A percentile compares a stretch with the other conserved stretches of the same genome.
These are phyloP conservation scores for Octodonta nipae DNA, from an alignment of 2,888 invertebrate genomes.

Conservation along the genomic window DNA sequence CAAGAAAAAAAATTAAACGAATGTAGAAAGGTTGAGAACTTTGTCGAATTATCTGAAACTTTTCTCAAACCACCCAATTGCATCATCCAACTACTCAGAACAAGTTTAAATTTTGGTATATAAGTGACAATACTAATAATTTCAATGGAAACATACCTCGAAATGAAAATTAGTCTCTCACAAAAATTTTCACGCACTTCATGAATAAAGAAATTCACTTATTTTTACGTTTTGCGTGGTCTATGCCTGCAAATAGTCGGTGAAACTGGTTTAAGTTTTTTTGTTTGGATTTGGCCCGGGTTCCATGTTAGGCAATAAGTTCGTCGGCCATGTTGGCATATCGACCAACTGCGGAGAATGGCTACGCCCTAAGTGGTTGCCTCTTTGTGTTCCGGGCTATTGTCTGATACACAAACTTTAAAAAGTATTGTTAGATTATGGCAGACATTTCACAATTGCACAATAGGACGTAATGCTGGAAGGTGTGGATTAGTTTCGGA, in stretches of 20 bases:
- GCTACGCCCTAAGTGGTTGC: slow-evolving; percentile 32
- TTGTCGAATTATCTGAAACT: too few relatives aligned
- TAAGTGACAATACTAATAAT: too few relatives aligned
- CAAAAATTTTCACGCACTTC: too few relatives aligned
- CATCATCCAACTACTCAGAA: too few relatives aligned
- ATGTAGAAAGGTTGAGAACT: too few relatives aligned
- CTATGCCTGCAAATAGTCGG: slow-evolving; percentile 26
- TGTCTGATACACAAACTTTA: slow-evolving; percentile 14
- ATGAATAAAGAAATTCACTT: slow-evolving; percentile 13
- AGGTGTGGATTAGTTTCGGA: slow-evolving; percentile 4
- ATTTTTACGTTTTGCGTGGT: slow-evolving; percentile 15
- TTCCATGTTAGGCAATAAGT: slow-evolving; percentile 28
- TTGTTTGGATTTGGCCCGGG: slow-evolving; percentile 21
- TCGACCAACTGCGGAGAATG: slow-evolving; percentile 32
- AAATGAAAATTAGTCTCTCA: too few relatives aligned
- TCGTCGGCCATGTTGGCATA: slow-evolving; percentile 35
- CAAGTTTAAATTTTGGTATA: too few relatives aligned
- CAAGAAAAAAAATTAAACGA: too few relatives aligned
- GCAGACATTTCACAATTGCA: slow-evolving; percentile 17
- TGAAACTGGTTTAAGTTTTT: slow-evolving; percentile 28
- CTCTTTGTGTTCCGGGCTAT: slow-evolving; percentile 22
- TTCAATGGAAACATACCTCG: too few relatives aligned
- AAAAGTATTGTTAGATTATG: slow-evolving; percentile 13
- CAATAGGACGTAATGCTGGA: slow-evolving; percentile 3
- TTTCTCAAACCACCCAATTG: too few relatives aligned